Base-by-base conservation (phyloP, 2,888 invertebrate species). In the Melieria picta region DNA sequence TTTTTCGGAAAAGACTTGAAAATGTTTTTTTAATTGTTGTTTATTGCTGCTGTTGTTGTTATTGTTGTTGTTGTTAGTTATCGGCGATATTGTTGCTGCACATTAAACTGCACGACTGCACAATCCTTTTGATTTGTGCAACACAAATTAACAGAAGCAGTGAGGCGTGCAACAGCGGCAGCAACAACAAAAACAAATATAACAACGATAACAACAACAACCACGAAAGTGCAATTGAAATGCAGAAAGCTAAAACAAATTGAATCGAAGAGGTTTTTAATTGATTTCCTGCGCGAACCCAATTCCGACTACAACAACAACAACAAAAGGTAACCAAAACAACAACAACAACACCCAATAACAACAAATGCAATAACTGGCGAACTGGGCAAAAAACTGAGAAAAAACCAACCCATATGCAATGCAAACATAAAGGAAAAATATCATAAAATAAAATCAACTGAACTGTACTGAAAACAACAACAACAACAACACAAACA, bases 61-160 rank as follows among this genome's bases (percentile, higher is more conserved):
- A 67, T 30, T 30, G 3, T 30, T 30, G 30, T 30, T 30, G 30
- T 30, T 30, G 30, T 30, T 30, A 30, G 30, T 30, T 30, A 30
- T 30, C 2, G 30, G 3, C 30, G 30, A 30, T 30, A 30, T 30
- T 30, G 30, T 30, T 30, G 30, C 30, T 30, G 30, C 30, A 30
- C 30, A 30, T 30, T 30, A 30, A 30, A 30, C 30, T 30, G 30
- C 30, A 30, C 30, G 30, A 30, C 2, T 30, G 30, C 2, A 30
- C 30, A 30, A 30, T 30, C 30, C 30, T 30, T 30, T 30, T 30
- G 30, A 30, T 30, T 30, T 30, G 30, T 30, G 30, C 30, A 30
- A 30, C 30, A 61, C 61, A 61, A 74, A 72, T 61, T 74, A 75
- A 76, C 77, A 72, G 76, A 73, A 72, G 76, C 73, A 72, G 47